A percentile compares a stretch with the other conserved stretches of the same genome.
These are phyloP conservation scores for Leptatherina wallacei DNA, from an alignment of 2,797 vertebrate genomes.

Conservation along the genomic window DNA sequence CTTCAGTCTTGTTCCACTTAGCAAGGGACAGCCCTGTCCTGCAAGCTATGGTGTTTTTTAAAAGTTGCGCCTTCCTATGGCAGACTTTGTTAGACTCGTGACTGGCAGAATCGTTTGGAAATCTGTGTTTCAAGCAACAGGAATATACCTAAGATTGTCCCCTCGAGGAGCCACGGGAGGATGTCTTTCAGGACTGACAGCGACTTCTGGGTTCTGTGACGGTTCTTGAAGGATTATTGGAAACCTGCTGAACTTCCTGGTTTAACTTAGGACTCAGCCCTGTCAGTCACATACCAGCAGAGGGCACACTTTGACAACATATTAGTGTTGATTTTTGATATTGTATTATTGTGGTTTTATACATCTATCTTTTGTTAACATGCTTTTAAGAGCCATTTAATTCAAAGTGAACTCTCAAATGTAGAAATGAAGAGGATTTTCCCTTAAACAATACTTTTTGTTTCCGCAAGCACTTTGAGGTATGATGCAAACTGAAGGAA, in stretches of 20 bases:
- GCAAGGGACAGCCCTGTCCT: neutral
- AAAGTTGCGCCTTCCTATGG: neutral
- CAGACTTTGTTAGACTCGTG: neutral
- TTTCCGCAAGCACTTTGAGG: neutral
- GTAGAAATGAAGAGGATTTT: neutral
- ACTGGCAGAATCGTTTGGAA: neutral
- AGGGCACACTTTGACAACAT: slow-evolving; percentile 35
- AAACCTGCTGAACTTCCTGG: neutral
- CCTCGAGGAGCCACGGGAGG: neutral
- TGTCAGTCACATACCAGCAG: slow-evolving; percentile 31
- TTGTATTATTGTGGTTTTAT: neutral
- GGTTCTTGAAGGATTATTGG: neutral
- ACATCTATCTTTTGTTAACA: neutral
- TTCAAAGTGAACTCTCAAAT: no score
- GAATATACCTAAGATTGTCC: neutral
- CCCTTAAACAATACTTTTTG: neutral
- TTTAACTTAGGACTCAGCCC: neutral
- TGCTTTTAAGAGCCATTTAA: neutral
- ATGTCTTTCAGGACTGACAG: neutral
- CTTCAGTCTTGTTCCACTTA: neutral
- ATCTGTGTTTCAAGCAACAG: neutral
- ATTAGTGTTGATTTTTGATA: neutral
- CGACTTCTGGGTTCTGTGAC: neutral
- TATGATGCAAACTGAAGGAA: slow-evolving; percentile 4
- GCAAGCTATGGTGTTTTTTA: neutral